phyloP scores from a whole-genome alignment of 2,888 invertebrate species.

The Unio pictorum region DNA sequence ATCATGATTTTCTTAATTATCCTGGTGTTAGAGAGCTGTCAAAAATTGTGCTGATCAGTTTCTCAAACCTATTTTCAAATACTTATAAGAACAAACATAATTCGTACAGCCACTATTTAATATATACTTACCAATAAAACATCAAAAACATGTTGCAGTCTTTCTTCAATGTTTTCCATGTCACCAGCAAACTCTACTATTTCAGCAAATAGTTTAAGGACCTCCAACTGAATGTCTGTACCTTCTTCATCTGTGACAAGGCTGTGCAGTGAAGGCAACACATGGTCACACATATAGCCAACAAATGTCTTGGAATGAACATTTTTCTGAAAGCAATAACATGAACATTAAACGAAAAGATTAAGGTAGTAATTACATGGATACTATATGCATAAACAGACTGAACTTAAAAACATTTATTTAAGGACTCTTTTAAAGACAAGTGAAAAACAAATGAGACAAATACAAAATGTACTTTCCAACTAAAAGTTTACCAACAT shows the following conservation, averaged over 20 bases:
- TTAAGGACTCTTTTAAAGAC: neutral
- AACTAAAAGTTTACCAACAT: too few species aligned
- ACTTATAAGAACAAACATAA: constrained; percentile 1
- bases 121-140: constrained; percentile 80
- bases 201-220: constrained; percentile 90
- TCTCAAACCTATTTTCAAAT: neutral
- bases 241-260: constrained; percentile 53
- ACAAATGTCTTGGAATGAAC: constrained; percentile 90
- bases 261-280: constrained; percentile 78
- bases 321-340: constrained; percentile 78
- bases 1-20: too few species aligned
- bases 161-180: constrained; percentile 82
- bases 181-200: constrained; percentile 85
- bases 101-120: neutral
- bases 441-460: too few species aligned
- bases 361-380: neutral
- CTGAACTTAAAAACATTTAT: neutral
- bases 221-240: constrained; percentile 78
- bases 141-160: constrained; percentile 84
- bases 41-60: too few species aligned
- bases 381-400: neutral
- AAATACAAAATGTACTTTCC: too few species aligned
- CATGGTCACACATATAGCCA: constrained; percentile 86
- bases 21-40: too few species aligned
- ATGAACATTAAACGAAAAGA: neutral